phyloP scores from a whole-genome alignment of 53 echinoderm and acorn worm genomes.

The Antedon mediterranea region DNA sequence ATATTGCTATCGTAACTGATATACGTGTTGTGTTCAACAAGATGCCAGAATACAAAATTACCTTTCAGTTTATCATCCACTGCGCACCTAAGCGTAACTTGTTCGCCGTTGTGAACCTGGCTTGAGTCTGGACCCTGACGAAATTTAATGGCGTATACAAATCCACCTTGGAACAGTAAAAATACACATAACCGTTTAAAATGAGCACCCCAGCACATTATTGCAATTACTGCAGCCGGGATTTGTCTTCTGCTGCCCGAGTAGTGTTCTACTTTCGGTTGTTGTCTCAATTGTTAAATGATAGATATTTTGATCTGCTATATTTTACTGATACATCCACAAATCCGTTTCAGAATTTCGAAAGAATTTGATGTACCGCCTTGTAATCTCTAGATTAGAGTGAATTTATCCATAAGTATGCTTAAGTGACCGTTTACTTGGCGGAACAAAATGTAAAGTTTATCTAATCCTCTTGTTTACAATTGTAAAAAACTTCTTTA shows the following conservation, averaged over 20 bases:
- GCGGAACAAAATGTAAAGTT: background rate
- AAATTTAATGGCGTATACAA: background rate
- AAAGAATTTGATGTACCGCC: too few relatives aligned
- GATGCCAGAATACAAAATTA: background rate
- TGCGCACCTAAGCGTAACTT: background rate
- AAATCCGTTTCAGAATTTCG: too few relatives aligned
- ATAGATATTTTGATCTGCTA: background rate
- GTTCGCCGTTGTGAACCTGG: background rate
- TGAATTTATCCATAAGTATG: background rate
- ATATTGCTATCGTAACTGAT: background rate
- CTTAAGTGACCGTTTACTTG: background rate
- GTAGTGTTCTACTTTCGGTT: background rate
- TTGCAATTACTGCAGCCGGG: background rate
- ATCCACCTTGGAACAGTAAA: background rate
- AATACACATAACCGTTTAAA: background rate
- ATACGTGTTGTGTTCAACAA: background rate
- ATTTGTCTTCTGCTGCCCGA: background rate
- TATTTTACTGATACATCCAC: too few relatives aligned
- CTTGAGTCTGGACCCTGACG: background rate
- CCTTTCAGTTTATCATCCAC: background rate
- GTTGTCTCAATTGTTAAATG: background rate
- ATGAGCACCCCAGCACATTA: background rate
- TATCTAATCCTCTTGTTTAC: background rate
- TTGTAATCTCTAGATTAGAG: too few relatives aligned
- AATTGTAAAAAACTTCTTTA: too few relatives aligned